phyloP scores from a whole-genome alignment of 1,140 invertebrate genomes.

The Nylanderia fulva region DNA sequence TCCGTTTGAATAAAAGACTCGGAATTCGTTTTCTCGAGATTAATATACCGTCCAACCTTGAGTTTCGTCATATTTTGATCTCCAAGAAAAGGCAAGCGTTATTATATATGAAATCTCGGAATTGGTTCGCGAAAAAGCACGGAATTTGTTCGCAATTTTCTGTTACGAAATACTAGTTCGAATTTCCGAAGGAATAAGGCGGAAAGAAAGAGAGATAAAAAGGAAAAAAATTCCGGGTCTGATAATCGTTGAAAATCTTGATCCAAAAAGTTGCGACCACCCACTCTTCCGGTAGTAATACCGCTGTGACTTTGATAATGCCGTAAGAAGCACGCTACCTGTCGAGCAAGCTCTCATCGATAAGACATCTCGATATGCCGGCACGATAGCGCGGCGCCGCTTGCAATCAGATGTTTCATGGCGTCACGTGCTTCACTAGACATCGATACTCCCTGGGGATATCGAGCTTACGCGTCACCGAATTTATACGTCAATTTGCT shows the following conservation, averaged over 20 bases:
- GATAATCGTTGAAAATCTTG: constrained; percentile 66
- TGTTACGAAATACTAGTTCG: constrained; percentile 39
- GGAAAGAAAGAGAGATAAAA: background rate
- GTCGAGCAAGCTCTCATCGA: constrained; percentile 61
- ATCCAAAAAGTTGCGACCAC: constrained; percentile 66
- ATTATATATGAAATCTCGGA: background rate
- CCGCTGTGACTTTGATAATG: constrained; percentile 61
- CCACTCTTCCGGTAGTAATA: constrained; percentile 54
- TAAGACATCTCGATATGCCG: constrained; percentile 66
- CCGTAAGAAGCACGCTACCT: constrained; percentile 69
- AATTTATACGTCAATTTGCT: background rate
- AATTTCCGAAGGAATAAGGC: background rate
- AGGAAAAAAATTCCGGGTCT: constrained; percentile 18
- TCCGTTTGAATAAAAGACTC: constrained; percentile 10
- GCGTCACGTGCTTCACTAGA: background rate
- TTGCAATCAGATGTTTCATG: constrained; percentile 66
- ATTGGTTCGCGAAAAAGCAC: constrained; percentile 5
- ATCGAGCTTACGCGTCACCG: background rate
- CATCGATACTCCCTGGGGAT: constrained; percentile 11
- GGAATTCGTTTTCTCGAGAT: constrained; percentile 26
- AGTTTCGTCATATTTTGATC: constrained; percentile 23
- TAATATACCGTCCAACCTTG: constrained; percentile 4
- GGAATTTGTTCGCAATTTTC: constrained; percentile 65
- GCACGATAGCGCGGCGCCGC: constrained; percentile 61
- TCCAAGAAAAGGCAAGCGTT: background rate